Evolutionary conservation across 2,888 invertebrate species (phyloP), one percentile per base, ranked within the genome.

Genomic region (Clusia tigrina): DNA sequence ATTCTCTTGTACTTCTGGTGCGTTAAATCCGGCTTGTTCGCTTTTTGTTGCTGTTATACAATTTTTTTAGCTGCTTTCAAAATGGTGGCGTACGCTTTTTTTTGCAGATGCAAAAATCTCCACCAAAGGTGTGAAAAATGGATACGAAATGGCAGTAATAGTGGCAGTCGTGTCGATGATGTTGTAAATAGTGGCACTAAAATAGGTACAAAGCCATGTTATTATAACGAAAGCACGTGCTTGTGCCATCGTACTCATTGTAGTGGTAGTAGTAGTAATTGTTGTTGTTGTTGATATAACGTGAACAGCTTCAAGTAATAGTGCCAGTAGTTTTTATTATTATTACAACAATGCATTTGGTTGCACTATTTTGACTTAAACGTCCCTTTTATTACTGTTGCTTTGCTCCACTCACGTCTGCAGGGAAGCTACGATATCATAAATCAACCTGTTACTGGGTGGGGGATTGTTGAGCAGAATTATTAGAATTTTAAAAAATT

Each of bases 171-270:
- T 60, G 72, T 72, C 76, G 74, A 71, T 71, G 73, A 65, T 42
- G 42, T n/a, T 42, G 42, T 42, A 42, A 42, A 42, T 42, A 42
- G 42, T 46, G 64, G 68, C 48, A 70, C 70, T 77, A 76, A 77
- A 76, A 74, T 73, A n/a, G n/a, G n/a, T n/a, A 77, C 74, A 76
- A 76, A 76, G 76, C 77, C 76, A 74, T 74, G 77, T 77, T 77
- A 76, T 77, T 76, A 74, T 71, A 74, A 70, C 73, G 73, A 77
- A 77, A 76, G 74, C 76, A 76, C 76, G 76, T 76, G 77, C 75
- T 24, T 15, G 24, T n/a, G 20, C 32, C 32, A 2, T 18, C 32
- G 32, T 1, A 20, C 37, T 56, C 20, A 32, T 54, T 23, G 15
- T 23, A 22, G 53, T 53, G 3, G 53, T 5, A n/a, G n/a, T n/a